Base-by-base conservation (phyloP, 2,797 vertebrate genomes). In the Typhlichthys eigenmanni region DNA sequence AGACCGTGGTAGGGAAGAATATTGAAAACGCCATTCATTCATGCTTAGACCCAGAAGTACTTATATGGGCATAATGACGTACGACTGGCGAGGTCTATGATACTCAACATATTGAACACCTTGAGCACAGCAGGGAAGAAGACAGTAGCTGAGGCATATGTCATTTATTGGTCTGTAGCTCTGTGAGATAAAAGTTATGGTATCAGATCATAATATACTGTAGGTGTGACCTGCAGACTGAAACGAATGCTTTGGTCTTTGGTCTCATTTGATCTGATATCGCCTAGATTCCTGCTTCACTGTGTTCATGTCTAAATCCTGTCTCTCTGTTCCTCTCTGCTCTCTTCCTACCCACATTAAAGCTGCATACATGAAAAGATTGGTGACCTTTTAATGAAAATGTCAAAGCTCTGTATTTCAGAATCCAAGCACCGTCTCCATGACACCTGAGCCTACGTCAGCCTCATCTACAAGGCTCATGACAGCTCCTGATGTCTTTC, bases 341-440 rank as follows among this genome's bases (percentile, higher is more conserved):
- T 91, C 92, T 94, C 92, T 88, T 90, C 92, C 88, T 82, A 90
- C 92, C 92, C 91, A 92, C 89, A 92, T 91, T 93, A 91, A 93
- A 93, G 93, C 72, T 90, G 92, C 90, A 90, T 87, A 91, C 88
- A 88, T 92, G 87, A 92, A 88, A 88, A 91, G 89, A 90, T 83
- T 72, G 78, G 74, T 92, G 91, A 92, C 92, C 92, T 93, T 93
- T 92, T 90, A 89, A 92, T 91, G 85, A 90, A 92, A 92, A 92
- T 92, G 91, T 91, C 92, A 55, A 43, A 62, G 72, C 64, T 59
- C 73, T 70, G 65, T 78, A 74, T 84, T 81, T 78, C 73, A 69
- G 72, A 83, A 61, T 70, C 66, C 55, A 19, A 72, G 73, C 58
- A n/a, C 69, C 16, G 66, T 67, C 80, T 85, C 78, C 19, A 60